Base-by-base conservation (phyloP, 2,888 invertebrate species). In the Branchipolynoe longqiensis region DNA sequence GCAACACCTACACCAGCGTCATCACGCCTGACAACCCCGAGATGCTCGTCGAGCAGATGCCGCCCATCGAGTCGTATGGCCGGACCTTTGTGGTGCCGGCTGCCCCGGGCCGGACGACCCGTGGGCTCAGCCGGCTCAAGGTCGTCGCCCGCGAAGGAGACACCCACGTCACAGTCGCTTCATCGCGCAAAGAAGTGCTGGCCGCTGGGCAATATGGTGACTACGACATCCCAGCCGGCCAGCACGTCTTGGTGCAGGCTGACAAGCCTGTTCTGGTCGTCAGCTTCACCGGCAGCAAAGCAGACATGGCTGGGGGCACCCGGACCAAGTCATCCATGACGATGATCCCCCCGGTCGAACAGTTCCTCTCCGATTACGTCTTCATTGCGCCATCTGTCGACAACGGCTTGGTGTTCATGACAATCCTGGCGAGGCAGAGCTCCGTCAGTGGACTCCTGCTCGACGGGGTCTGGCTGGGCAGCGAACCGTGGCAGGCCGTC, bases 31-130 rank as follows among this genome's bases (percentile, higher is more conserved):
- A 82, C 33, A 69, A 54, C 56, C 82, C 82, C 25, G 86, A 86
- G 28, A 84, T 85, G 56, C 58, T 86, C 62, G 38, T 86, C 12
- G 86, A 86, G 40, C 86, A 86, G 33, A 74, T 86, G 81, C 82
- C 81, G 1, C 86, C 84, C 22, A 31, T 82, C 3, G 41, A 54
- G 40, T 54, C 84, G 18, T 86, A 69, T 40, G 86, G 86, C 14
- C 28, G 0, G 58, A 1, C 14, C 28, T 84, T 84, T 73, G 36
- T 86, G 2, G 64, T 69, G 33, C 41, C 86, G 31, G 38, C 64
- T 3, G 69, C 81, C 31, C 73, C 62, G 0, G 85, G 84, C 22
- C 38, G 84, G 14, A 62, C 64, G 1, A 40, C 38, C 40, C n/a
- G n/a, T n/a, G 36, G 54, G 18, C 4, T 38, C 36, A 78, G 78